phyloP scores from a whole-genome alignment of 2,113 vertebrate genomes.

The Prionailurus viverrinus region DNA sequence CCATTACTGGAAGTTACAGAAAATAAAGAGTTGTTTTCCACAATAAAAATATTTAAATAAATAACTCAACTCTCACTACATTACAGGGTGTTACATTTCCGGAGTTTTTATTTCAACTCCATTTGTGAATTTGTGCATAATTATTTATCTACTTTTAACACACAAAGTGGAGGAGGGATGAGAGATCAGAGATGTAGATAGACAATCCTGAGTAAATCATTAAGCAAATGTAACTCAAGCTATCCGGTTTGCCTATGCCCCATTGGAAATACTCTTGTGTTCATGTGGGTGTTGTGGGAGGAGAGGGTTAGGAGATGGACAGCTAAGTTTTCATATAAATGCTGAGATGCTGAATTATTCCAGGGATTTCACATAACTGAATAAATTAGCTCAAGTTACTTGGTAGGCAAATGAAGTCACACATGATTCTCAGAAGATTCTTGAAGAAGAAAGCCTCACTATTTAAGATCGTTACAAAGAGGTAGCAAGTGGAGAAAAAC shows the following conservation, averaged over 20 bases:
- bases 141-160: neutral
- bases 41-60: neutral
- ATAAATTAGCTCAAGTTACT: neutral
- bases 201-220: neutral
- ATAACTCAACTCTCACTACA: neutral
- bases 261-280: neutral
- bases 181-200: neutral
- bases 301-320: neutral
- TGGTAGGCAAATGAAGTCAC: neutral
- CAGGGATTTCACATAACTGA: neutral
- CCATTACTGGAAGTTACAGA: neutral
- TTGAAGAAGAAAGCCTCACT: constrained; percentile 32
- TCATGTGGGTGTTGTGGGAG: neutral
- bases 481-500: constrained; percentile 35
- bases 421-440: neutral
- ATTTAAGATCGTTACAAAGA: constrained; percentile 70
- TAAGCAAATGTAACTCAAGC: neutral
- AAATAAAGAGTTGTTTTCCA: neutral
- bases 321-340: neutral
- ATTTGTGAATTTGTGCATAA: neutral
- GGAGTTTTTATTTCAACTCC: neutral
- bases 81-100: neutral
- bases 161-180: neutral
- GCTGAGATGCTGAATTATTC: neutral
- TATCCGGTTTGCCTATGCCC: neutral